A percentile compares a stretch with the other conserved stretches of the same genome.
Evolutionary conservation across 2,113 vertebrate genomes (phyloP).

Genomic region (Chamaetylas fuelleborni): DNA sequence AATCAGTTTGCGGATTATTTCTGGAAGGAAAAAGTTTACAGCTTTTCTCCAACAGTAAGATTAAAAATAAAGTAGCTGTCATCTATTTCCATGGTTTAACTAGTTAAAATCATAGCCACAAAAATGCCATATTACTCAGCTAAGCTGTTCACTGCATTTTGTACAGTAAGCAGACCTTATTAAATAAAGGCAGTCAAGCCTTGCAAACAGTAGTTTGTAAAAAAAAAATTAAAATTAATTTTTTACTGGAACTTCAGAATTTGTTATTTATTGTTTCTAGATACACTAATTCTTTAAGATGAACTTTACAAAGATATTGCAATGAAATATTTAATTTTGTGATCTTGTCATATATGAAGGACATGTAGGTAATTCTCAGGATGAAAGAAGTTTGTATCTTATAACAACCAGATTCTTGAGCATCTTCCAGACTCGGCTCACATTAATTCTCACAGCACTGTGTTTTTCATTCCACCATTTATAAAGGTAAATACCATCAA

Average conservation of each 20-base stretch:
- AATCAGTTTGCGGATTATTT: slow-evolving; percentile 32
- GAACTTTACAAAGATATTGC: neutral
- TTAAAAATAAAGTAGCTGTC: slow-evolving; percentile 41
- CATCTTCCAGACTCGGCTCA: neutral
- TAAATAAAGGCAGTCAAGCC: neutral
- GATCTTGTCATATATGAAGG: neutral
- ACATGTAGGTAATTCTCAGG: neutral
- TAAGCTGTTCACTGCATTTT: neutral
- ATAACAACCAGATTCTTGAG: neutral
- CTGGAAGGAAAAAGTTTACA: slow-evolving; percentile 34
- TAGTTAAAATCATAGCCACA: slow-evolving; percentile 20
- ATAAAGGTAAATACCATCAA: neutral
- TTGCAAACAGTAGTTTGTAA: neutral
- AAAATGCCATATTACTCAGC: neutral
- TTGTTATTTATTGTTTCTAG: neutral
- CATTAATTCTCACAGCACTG: neutral
- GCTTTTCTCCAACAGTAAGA: slow-evolving; percentile 26
- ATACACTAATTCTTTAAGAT: neutral
- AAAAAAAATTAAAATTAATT: neutral
- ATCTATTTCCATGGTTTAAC: slow-evolving; percentile 26
- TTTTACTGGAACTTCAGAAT: neutral
- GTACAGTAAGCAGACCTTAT: neutral
- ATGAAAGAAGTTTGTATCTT: neutral
- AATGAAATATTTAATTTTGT: neutral
- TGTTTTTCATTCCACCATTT: neutral